phyloP scores from a whole-genome alignment of 2,888 invertebrate genomes.

The Thereva nobilitata region DNA sequence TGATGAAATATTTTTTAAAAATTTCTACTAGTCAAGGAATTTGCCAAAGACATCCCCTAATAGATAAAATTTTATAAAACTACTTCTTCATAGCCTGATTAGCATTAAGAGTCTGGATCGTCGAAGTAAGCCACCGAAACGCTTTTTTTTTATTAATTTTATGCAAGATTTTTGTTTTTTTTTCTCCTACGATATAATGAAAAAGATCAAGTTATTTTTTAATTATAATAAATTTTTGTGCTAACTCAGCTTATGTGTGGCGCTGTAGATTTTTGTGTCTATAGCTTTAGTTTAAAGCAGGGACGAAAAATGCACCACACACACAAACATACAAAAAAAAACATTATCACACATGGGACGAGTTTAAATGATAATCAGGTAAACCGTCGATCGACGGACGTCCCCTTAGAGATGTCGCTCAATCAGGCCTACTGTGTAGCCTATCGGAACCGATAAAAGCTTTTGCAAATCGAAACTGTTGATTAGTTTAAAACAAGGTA shows the following conservation, averaged over 20 bases:
- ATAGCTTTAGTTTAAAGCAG: conserved; percentile 6
- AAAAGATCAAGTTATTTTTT: conserved; percentile 7
- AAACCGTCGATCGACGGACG: conserved; percentile 9
- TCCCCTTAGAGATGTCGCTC: conserved; percentile 10
- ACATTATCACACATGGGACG: background rate
- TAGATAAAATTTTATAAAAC: too few species aligned
- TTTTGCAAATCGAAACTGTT: conserved; percentile 47
- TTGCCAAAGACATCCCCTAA: too few species aligned
- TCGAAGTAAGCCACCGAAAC: too few species aligned
- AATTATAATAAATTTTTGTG: conserved; percentile 9
- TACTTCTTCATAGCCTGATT: too few species aligned
- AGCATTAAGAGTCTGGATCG: too few species aligned
- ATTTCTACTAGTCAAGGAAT: too few species aligned
- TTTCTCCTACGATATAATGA: conserved; percentile 5
- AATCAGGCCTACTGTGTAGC: conserved; percentile 2
- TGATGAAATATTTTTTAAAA: too few species aligned
- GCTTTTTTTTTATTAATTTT: too few species aligned
- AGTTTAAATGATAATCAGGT: conserved; percentile 31
- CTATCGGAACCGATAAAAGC: conserved; percentile 52
- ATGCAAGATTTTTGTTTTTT: background rate
- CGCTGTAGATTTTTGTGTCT: too few species aligned
- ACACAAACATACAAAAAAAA: too few species aligned
- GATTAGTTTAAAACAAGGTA: conserved; percentile 53
- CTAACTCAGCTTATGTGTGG: conserved; percentile 10
- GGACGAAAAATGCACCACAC: conserved; percentile 14